Conservation (phyloP, 2,888 invertebrate genomes). For the Volucella inflata region DNA sequence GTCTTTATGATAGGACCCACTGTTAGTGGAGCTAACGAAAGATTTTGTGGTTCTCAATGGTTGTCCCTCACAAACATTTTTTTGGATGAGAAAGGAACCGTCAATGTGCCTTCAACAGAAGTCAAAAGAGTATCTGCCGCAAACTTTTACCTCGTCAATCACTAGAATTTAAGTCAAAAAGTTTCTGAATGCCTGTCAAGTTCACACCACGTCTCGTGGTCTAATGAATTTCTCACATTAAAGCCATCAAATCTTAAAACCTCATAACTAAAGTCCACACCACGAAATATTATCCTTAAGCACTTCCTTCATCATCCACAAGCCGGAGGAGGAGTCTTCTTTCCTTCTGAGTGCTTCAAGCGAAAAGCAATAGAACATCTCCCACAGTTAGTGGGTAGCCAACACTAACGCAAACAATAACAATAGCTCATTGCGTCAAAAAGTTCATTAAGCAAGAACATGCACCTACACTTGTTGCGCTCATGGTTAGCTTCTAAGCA, state of each 20-base stretch:
- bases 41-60: no score
- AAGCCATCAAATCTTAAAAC: constrained; percentile 42
- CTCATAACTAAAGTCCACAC: constrained; percentile 48
- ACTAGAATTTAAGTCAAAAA: no score
- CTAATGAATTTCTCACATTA: constrained; percentile 62
- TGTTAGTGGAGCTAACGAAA: no score
- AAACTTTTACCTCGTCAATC: no score
- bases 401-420: constrained; percentile 51
- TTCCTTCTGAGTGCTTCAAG: neutral
- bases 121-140: no score
- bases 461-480: constrained; percentile 73
- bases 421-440: constrained; percentile 71
- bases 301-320: constrained; percentile 23
- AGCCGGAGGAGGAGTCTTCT: neutral
- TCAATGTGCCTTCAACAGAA: no score
- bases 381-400: constrained; percentile 36
- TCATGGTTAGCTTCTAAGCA: constrained; percentile 66
- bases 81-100: no score
- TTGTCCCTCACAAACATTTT: no score
- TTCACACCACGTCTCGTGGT: constrained; percentile 36
- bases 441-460: constrained; percentile 74
- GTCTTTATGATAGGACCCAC: no score
- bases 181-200: no score
- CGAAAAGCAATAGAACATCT: constrained; percentile 11
- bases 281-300: constrained; percentile 50